Evolutionary conservation across 1,140 invertebrate species (phyloP).

Genomic region (Philaenus spumarius): DNA sequence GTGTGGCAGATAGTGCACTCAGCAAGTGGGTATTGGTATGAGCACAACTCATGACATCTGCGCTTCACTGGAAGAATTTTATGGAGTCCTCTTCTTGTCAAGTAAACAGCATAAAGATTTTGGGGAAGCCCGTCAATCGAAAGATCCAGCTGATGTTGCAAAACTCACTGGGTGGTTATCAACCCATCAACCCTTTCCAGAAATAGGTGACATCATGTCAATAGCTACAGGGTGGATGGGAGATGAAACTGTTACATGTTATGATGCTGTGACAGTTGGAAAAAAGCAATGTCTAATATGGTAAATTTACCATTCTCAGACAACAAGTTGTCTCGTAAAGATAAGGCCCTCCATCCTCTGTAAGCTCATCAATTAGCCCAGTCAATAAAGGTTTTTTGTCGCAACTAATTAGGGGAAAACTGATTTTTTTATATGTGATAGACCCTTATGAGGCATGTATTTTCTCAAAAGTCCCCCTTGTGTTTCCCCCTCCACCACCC

Average conservation of each 20-base stretch:
- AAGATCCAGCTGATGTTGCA: neutral
- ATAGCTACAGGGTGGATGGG: neutral
- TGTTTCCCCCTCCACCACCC: no score
- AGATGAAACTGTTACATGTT: neutral
- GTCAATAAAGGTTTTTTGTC: no score
- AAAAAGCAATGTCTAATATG: neutral
- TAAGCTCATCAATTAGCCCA: neutral
- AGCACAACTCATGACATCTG: neutral
- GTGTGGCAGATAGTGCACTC: no score
- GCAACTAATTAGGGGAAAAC: no score
- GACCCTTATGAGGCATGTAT: no score
- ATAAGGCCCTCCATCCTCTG: neutral
- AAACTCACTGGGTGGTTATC: neutral
- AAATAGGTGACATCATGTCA: neutral
- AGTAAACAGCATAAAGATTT: no score
- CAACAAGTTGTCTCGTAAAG: neutral
- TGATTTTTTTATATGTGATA: no score
- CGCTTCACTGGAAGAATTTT: constrained; percentile 25
- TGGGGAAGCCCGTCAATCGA: neutral
- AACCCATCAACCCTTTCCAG: neutral
- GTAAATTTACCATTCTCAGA: neutral
- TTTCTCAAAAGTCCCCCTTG: no score
- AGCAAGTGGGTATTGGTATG: no score
- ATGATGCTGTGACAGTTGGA: neutral
- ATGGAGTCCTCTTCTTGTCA: constrained; percentile 2